Percentiles rank a stretch among this genome's conserved stretches.
These are phyloP conservation scores for Anodontia alba DNA, from an alignment of 2,888 invertebrate species.

Conservation along the genomic window DNA sequence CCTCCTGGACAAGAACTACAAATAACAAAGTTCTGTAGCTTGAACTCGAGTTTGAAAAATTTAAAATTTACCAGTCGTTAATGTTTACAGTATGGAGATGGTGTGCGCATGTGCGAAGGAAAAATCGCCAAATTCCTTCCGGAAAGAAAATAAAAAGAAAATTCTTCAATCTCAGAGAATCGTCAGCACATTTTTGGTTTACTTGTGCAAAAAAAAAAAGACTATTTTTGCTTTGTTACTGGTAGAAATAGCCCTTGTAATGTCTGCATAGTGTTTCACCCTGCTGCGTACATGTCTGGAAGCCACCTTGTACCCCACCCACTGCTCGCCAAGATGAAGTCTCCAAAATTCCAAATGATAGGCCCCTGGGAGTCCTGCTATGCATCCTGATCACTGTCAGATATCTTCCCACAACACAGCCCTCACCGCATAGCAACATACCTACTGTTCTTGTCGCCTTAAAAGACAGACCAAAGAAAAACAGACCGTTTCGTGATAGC, in stretches of 20 bases:
- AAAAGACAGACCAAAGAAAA: background rate
- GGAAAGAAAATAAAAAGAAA: too few species aligned
- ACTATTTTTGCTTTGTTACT: too few species aligned
- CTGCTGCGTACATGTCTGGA: background rate
- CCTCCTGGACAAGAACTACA: too few species aligned
- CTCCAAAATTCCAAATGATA: background rate
- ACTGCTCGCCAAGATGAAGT: background rate
- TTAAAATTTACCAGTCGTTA: too few species aligned
- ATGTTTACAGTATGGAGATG: too few species aligned
- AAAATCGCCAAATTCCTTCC: too few species aligned
- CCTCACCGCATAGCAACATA: background rate
- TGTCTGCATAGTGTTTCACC: background rate
- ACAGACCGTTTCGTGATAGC: background rate
- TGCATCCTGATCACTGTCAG: background rate
- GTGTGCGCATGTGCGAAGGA: too few species aligned
- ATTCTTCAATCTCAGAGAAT: too few species aligned
- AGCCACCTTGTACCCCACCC: conserved; percentile 1
- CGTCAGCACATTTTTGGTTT: too few species aligned
- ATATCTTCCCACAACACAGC: background rate
- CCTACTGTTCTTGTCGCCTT: background rate
- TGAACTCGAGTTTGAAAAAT: too few species aligned
- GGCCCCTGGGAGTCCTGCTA: background rate
- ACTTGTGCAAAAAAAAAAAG: too few species aligned
- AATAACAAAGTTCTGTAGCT: too few species aligned
- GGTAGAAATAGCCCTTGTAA: background rate